These are phyloP conservation scores for Macrotus californicus DNA, from an alignment of 2,113 vertebrate species.

Conservation along the genomic window DNA sequence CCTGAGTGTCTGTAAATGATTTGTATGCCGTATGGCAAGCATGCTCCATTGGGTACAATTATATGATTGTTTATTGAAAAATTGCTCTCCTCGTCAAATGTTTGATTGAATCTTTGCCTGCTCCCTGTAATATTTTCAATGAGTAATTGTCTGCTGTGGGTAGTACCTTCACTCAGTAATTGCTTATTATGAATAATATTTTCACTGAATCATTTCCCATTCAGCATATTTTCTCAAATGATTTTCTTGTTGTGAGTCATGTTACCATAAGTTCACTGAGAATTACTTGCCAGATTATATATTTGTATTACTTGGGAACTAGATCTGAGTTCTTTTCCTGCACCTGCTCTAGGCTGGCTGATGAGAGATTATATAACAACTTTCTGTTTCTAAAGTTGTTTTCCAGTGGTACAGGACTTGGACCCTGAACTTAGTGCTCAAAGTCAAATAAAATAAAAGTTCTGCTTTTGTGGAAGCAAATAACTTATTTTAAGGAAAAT, in stretches of 20 bases:
- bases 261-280: conserved; percentile 71
- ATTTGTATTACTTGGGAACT: conserved; percentile 52
- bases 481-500: background rate
- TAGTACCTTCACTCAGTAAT: conserved; percentile 82
- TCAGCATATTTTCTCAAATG: conserved; percentile 71
- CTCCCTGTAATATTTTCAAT: conserved; percentile 78
- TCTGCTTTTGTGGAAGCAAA: background rate
- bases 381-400: conserved; percentile 12
- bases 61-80: conserved; percentile 83
- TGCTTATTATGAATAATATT: conserved; percentile 82
- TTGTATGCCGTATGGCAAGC: conserved; percentile 69
- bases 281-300: conserved; percentile 68
- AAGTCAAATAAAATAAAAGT: background rate
- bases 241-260: conserved; percentile 79
- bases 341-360: background rate
- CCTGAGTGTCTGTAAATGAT: conserved; percentile 75
- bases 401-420: background rate
- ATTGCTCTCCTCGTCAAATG: conserved; percentile 81
- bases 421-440: background rate
- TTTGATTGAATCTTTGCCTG: conserved; percentile 80
- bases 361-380: background rate
- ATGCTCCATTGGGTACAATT: conserved; percentile 79
- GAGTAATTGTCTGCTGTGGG: conserved; percentile 79
- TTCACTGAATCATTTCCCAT: conserved; percentile 82
- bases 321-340: background rate